These are phyloP conservation scores for Trissolcus basalis DNA, from an alignment of 1,140 invertebrate genomes.

Conservation along the genomic window DNA sequence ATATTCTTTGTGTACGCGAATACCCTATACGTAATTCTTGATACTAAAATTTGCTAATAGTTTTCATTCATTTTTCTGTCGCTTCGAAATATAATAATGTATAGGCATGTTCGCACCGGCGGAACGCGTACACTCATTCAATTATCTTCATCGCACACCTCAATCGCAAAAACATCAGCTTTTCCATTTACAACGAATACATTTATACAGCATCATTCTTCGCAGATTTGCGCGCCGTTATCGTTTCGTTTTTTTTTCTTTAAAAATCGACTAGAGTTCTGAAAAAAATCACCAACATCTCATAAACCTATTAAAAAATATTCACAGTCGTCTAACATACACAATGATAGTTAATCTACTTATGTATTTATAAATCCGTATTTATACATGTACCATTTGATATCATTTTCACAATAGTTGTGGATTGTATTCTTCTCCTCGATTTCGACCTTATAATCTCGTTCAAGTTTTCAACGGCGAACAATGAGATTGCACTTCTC, in stretches of 20 bases:
- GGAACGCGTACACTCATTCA: slow-evolving; percentile 26
- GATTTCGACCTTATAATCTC: slow-evolving; percentile 5
- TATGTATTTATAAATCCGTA: slow-evolving; percentile 66
- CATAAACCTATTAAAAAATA: slow-evolving; percentile 75
- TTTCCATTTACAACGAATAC: slow-evolving; percentile 47
- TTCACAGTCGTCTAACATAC: slow-evolving; percentile 73
- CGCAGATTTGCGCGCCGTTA: slow-evolving; percentile 25
- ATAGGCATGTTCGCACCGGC: slow-evolving; percentile 54
- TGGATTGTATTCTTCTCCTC: slow-evolving; percentile 17
- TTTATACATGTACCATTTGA: slow-evolving; percentile 65
- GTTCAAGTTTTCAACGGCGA: slow-evolving; percentile 13
- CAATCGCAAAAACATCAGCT: slow-evolving; percentile 22
- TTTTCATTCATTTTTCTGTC: slow-evolving; percentile 37
- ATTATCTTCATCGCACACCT: neutral
- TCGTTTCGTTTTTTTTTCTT: no score
- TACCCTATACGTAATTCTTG: slow-evolving; percentile 57
- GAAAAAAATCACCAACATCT: slow-evolving; percentile 66
- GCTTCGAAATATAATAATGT: slow-evolving; percentile 60
- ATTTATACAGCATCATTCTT: slow-evolving; percentile 54
- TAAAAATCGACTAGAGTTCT: slow-evolving; percentile 62
- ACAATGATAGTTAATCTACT: slow-evolving; percentile 67
- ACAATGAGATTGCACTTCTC: slow-evolving; percentile 25
- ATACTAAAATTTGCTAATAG: slow-evolving; percentile 62
- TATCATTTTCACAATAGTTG: slow-evolving; percentile 46
- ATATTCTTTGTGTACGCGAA: slow-evolving; percentile 23